Base-by-base conservation (phyloP, 2,888 invertebrate species). In the Monopis laevigella region DNA sequence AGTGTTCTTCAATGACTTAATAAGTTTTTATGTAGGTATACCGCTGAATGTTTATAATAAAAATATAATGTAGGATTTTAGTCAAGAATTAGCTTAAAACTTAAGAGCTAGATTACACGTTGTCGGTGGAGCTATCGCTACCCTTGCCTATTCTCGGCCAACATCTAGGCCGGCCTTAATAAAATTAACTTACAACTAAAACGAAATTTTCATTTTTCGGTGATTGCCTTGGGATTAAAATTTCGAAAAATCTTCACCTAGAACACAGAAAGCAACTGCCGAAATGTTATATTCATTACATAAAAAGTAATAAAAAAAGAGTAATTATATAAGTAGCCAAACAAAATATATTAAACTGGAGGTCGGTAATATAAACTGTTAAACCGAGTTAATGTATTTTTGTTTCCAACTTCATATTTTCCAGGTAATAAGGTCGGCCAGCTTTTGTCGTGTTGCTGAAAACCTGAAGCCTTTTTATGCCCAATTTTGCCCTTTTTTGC, bases 401-500 rank as follows among this genome's bases (percentile, higher is more conserved):
- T 64, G 34, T 64, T 59, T 8, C 69, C 61, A 1, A 59, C 55
- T 49, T 73, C 70, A 42, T 64, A 71, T 45, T 77, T 66, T 6
- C n/a, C n/a, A 24, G 67, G 69, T 6, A 75, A 46, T 2, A 75
- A 46, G 40, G 65, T 47, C 0, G 75, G 74, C 75, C 75, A 77
- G n/a, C 61, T 62, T 41, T 72, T 72, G 6, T 73, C 75, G 24
- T 58, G 65, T 6, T 54, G 53, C 43, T 65, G 73, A 0, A 75
- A 70, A 40, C 68, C 75, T 1, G 62, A 64, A 47, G 73, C 77
- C 46, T 70, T 64, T 24, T 65, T 53, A 39, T 72, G 70, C 1
- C 75, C 59, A 21, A 75, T 66, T 46, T 70, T 69, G 2, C 73
- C 67, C 2, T 74, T 75, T 42, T 75, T 78, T 57, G 74, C 74